Conservation (phyloP, 2,797 vertebrate genomes). For the Syngnathus acus region DNA sequence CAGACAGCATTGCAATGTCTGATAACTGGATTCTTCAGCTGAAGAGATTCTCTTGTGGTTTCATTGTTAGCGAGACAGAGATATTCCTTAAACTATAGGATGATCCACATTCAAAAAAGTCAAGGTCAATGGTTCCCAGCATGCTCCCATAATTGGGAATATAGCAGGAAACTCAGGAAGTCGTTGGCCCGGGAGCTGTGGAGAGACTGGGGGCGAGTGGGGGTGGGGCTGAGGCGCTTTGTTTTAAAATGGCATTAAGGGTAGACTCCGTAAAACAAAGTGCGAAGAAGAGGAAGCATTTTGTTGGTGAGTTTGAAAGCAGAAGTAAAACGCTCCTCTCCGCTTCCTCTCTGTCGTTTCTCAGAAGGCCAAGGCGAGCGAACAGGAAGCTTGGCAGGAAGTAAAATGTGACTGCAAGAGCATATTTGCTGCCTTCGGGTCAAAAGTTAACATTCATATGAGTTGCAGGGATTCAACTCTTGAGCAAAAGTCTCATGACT, state of each 20-base stretch:
- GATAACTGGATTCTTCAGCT: constrained; percentile 38
- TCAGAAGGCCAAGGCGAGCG: constrained; percentile 53
- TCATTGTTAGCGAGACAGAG: background rate
- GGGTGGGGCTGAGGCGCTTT: background rate
- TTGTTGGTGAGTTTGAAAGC: constrained; percentile 28
- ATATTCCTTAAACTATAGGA: background rate
- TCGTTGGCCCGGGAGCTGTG: background rate
- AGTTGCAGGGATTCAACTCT: background rate
- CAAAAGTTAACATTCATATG: background rate
- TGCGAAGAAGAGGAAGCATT: constrained; percentile 30
- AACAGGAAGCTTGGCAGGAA: constrained; percentile 71
- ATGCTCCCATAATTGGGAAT: background rate
- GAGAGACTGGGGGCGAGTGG: background rate
- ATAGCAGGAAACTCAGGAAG: constrained; percentile 4
- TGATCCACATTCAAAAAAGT: background rate
- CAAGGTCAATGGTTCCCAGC: background rate
- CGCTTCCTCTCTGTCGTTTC: constrained; percentile 54
- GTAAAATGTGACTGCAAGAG: constrained; percentile 9
- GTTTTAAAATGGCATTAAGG: background rate
- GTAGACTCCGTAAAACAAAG: background rate
- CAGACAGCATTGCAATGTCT: constrained; percentile 33
- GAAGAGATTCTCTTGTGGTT: constrained; percentile 1
- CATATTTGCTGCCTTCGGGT: background rate
- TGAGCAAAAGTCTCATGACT: background rate
- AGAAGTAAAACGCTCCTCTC: constrained; percentile 66